Percentiles rank a stretch among this genome's conserved stretches.
These are phyloP conservation scores for Lateolabrax maculatus DNA, from an alignment of 2,797 vertebrate genomes.

Conservation along the genomic window DNA sequence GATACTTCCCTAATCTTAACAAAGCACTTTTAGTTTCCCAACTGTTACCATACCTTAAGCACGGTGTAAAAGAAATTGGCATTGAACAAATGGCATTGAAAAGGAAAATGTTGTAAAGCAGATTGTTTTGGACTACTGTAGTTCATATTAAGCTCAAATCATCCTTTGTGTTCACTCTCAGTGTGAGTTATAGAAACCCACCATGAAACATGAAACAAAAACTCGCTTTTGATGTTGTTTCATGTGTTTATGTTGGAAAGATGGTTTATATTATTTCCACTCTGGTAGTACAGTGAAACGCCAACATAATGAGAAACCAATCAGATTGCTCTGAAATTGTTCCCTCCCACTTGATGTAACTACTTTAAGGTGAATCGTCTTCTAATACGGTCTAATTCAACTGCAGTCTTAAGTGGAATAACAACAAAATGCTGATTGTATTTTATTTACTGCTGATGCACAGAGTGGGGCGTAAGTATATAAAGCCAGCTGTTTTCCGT, in stretches of 20 bases:
- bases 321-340: slow-evolving; percentile 13
- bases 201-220: background rate
- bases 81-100: too few species aligned
- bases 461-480: slow-evolving; percentile 17
- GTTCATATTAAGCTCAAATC: too few species aligned
- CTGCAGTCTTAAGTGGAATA: background rate
- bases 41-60: too few species aligned
- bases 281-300: background rate
- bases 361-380: background rate
- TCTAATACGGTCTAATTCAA: background rate
- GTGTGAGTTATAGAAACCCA: background rate
- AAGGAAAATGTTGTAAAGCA: too few species aligned
- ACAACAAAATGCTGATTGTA: slow-evolving; percentile 26
- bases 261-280: slow-evolving; percentile 24
- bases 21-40: too few species aligned
- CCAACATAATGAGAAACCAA: slow-evolving; percentile 1
- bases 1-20: too few species aligned
- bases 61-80: too few species aligned
- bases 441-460: slow-evolving; percentile 14
- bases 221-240: background rate
- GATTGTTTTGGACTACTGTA: too few species aligned
- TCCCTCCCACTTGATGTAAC: slow-evolving; percentile 2
- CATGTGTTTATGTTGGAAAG: background rate
- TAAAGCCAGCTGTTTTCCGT: too few species aligned
- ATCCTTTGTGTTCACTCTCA: too few species aligned